Percentiles rank a stretch among this genome's conserved stretches.
These are phyloP conservation scores for Microcebus murinus DNA, from an alignment of 2,113 vertebrate species.

Conservation along the genomic window DNA sequence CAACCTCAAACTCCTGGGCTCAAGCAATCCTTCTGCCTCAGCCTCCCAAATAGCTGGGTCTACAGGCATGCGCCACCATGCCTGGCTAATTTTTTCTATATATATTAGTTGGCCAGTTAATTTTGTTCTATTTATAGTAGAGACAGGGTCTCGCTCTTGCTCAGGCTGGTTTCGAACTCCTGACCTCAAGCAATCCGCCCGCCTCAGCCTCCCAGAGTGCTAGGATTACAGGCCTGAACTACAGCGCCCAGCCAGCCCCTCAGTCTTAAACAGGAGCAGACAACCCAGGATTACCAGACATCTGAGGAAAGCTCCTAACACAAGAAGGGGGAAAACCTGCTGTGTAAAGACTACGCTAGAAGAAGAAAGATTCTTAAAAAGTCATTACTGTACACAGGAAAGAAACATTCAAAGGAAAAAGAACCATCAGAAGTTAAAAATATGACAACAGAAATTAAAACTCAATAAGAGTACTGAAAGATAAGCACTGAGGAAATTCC, in stretches of 20 bases:
- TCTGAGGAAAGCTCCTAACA: conserved; percentile 4
- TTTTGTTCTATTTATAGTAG: no score
- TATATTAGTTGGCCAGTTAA: no score
- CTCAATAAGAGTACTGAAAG: neutral
- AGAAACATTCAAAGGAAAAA: conserved; percentile 42
- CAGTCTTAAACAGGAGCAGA: conserved; percentile 33
- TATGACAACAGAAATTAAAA: conserved; percentile 34
- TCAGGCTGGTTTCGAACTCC: no score
- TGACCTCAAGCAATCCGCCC: no score
- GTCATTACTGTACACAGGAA: neutral
- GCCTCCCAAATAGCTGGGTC: no score
- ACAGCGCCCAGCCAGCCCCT: neutral
- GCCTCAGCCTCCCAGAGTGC: no score
- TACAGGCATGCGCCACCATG: no score
- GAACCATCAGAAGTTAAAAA: conserved; percentile 12
- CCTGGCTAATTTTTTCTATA: no score
- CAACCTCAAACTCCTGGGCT: no score
- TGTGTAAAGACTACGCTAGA: neutral
- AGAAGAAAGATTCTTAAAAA: neutral
- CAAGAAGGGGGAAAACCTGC: neutral
- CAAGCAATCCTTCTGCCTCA: no score
- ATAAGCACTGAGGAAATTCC: neutral
- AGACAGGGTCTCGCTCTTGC: no score
- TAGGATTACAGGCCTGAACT: no score
- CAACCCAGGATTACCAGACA: conserved; percentile 9